phyloP scores from a whole-genome alignment of 2,888 invertebrate genomes.

The Himalopsyche anomala region DNA sequence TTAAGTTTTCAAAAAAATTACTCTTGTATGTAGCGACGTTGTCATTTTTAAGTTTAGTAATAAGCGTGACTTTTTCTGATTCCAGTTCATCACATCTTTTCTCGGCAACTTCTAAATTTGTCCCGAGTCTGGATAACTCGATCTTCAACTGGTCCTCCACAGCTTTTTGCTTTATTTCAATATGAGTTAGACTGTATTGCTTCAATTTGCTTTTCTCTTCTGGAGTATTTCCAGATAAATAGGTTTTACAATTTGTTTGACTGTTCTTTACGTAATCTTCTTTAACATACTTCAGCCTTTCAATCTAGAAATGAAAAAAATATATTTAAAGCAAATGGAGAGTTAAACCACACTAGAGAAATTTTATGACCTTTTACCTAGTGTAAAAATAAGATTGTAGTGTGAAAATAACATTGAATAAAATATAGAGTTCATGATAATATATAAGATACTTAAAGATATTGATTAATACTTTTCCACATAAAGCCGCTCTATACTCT shows the following conservation, averaged over 20 bases:
- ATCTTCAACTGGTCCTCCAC: slow-evolving; percentile 69
- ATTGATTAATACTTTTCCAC: too few species aligned
- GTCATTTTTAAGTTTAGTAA: slow-evolving; percentile 69
- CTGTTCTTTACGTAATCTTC: slow-evolving; percentile 53
- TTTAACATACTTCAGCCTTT: slow-evolving; percentile 61
- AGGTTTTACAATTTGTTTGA: not conserved
- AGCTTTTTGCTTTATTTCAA: slow-evolving; percentile 70
- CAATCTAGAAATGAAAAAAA: slow-evolving; percentile 55
- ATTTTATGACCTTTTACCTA: too few species aligned
- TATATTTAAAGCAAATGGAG: not conserved
- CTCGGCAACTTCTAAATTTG: slow-evolving; percentile 70
- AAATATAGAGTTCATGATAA: too few species aligned
- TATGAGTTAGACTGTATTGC: slow-evolving; percentile 59
- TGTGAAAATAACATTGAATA: too few species aligned
- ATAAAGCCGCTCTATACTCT: too few species aligned
- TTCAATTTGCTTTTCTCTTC: slow-evolving; percentile 40
- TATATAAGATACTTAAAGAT: too few species aligned
- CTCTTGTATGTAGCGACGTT: slow-evolving; percentile 73
- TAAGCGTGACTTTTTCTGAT: slow-evolving; percentile 71
- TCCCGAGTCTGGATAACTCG: slow-evolving; percentile 69
- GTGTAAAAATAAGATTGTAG: too few species aligned
- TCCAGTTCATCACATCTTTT: slow-evolving; percentile 73
- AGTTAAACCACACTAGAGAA: too few species aligned
- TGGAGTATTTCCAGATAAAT: not conserved
- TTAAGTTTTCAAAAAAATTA: slow-evolving; percentile 76